Conservation (phyloP, 2,888 invertebrate species). For the Aelia acuminata region DNA sequence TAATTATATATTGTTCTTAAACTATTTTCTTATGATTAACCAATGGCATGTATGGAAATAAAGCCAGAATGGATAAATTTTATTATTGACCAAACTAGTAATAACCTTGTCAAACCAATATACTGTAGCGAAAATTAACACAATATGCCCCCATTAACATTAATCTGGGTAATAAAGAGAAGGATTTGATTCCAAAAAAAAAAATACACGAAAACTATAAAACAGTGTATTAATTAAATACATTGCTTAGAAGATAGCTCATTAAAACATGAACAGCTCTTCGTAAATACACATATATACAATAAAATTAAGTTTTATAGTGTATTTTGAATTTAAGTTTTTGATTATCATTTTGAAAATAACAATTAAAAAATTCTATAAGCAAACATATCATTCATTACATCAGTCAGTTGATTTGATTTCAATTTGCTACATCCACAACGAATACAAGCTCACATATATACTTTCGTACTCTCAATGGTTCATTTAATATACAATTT, state of each 20-base stretch:
- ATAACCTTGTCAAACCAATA: no score
- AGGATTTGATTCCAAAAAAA: neutral
- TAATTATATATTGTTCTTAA: no score
- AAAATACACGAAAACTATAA: neutral
- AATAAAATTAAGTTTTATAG: neutral
- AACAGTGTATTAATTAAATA: constrained; percentile 46
- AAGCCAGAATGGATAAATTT: no score
- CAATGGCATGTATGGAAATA: no score
- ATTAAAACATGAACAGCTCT: constrained; percentile 59
- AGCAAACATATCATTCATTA: neutral
- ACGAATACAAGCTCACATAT: constrained; percentile 37
- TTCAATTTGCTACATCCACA: neutral
- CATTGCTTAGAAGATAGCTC: constrained; percentile 47
- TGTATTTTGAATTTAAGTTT: neutral
- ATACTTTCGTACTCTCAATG: constrained; percentile 27
- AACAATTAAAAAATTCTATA: neutral
- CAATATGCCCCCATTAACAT: no score
- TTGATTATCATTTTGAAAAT: constrained; percentile 15
- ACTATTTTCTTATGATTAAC: no score
- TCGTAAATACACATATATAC: constrained; percentile 51
- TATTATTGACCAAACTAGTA: no score
- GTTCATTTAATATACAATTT: constrained; percentile 42
- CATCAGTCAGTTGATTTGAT: constrained; percentile 42
- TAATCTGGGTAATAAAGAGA: no score
- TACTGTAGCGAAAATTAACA: no score